These are phyloP conservation scores for Diuraphis noxia DNA, from an alignment of 1,140 invertebrate species.

Conservation along the genomic window DNA sequence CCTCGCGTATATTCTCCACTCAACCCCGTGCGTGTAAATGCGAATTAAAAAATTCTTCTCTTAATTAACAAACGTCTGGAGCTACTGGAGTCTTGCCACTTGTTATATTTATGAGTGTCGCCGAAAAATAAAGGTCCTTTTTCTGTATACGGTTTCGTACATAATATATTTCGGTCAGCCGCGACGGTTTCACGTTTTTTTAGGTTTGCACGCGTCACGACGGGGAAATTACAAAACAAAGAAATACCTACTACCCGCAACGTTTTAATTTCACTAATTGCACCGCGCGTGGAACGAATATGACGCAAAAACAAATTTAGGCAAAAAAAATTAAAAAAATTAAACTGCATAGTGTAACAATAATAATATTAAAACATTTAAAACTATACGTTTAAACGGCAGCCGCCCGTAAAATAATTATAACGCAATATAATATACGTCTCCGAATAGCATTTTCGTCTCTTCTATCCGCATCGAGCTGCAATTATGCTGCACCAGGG, in stretches of 20 bases:
- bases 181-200: not conserved
- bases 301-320: not conserved
- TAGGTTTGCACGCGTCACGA: not conserved
- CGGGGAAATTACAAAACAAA: not conserved
- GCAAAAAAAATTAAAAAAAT: no score
- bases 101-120: not conserved
- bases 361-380: no score
- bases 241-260: not conserved
- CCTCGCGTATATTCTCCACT: not conserved
- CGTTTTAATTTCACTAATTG: not conserved
- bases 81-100: not conserved
- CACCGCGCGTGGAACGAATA: not conserved
- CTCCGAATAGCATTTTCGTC: not conserved
- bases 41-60: slow-evolving; percentile 30
- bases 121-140: not conserved
- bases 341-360: not conserved
- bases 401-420: not conserved
- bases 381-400: not conserved
- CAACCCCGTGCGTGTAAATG: not conserved
- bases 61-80: slow-evolving; percentile 32
- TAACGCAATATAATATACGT: not conserved
- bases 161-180: not conserved
- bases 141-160: not conserved
- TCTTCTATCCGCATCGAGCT: not conserved
- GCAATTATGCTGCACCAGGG: no score